Percentiles rank a stretch among this genome's conserved stretches.
Evolutionary conservation across 2,797 vertebrate species (phyloP).

Genomic region (Onychomys leucogaster): DNA sequence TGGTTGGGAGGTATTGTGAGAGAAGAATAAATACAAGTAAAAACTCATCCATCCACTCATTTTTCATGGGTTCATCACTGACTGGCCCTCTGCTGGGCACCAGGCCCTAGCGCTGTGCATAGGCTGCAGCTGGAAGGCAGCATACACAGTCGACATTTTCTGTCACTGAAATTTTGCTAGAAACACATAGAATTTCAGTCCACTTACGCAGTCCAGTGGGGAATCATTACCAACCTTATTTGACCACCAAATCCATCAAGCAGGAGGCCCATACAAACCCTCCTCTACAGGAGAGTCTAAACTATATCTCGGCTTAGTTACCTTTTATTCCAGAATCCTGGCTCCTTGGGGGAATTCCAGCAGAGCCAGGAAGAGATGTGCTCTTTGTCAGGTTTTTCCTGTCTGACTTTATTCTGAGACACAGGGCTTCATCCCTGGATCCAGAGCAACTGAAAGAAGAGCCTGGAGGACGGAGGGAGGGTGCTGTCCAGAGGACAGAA

Average conservation of each 20-base stretch:
- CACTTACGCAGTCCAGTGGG: background rate
- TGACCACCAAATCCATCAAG: background rate
- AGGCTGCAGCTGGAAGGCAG: background rate
- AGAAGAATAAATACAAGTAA: background rate
- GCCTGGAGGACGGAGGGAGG: background rate
- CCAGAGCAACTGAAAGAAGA: background rate
- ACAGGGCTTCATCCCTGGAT: background rate
- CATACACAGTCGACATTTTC: background rate
- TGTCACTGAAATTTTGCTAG: background rate
- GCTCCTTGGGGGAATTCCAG: background rate
- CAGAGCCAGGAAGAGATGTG: background rate
- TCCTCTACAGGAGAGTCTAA: background rate
- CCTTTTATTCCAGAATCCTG: background rate
- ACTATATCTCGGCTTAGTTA: background rate
- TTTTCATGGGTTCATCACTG: background rate
- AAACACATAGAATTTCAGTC: background rate
- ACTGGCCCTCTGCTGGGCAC: background rate
- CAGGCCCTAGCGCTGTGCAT: background rate
- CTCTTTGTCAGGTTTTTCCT: background rate
- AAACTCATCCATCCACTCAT: background rate
- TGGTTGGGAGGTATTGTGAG: background rate
- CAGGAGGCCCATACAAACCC: background rate
- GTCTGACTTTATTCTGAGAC: constrained; percentile 7
- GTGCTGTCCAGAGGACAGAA: background rate
- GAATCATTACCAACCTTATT: background rate